These are phyloP conservation scores for Diuraphis noxia DNA, from an alignment of 1,140 invertebrate genomes.

Conservation along the genomic window DNA sequence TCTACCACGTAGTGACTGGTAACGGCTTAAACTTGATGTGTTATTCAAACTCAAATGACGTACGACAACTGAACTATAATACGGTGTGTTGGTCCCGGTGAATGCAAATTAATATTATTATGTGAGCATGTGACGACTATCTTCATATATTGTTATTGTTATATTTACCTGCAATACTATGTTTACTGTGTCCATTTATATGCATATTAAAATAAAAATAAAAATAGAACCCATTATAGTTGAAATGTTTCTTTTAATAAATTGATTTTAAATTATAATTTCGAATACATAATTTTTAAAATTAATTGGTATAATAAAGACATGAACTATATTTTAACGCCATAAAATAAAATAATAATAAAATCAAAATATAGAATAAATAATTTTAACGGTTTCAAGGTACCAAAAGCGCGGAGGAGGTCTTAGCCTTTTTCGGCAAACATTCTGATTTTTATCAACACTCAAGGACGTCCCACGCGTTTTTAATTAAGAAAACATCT, in stretches of 20 bases:
- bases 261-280: not conserved
- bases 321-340: not conserved
- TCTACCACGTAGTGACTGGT: not conserved
- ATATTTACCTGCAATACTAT: not conserved
- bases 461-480: not conserved
- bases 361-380: not conserved
- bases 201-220: too few relatives aligned
- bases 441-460: conserved; percentile 24
- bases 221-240: not conserved
- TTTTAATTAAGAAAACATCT: not conserved
- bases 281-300: not conserved
- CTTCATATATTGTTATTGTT: not conserved
- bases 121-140: not conserved
- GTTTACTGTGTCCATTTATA: not conserved
- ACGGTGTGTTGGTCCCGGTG: too few relatives aligned
- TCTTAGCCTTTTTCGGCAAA: not conserved
- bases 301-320: not conserved
- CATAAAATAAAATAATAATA: not conserved
- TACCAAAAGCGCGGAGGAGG: not conserved
- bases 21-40: not conserved
- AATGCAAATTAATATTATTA: not conserved
- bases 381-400: not conserved
- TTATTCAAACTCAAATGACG: not conserved
- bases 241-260: not conserved
- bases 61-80: not conserved